These are phyloP conservation scores for Drosophila eohydei DNA, from an alignment of 2,888 invertebrate species.

Conservation along the genomic window DNA sequence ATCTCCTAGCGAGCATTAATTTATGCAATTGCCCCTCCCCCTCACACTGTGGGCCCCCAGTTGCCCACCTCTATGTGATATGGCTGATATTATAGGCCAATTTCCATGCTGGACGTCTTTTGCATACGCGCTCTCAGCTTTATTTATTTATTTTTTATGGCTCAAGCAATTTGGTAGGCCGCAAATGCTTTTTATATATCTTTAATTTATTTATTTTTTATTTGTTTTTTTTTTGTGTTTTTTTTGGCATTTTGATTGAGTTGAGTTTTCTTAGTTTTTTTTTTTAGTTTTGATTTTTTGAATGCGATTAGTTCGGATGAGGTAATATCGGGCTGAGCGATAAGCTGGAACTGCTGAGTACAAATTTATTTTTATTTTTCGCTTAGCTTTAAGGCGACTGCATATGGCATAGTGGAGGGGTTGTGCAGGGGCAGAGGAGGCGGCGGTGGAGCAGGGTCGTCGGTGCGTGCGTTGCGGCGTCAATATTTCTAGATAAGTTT, in stretches of 20 bases:
- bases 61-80: neutral
- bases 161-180: constrained; percentile 32
- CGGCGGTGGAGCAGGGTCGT: neutral
- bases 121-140: constrained; percentile 30
- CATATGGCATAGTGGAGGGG: neutral
- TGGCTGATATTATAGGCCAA: constrained; percentile 6
- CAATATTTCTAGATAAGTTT: constrained; percentile 43
- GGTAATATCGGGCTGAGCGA: constrained; percentile 49
- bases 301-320: constrained; percentile 45
- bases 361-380: constrained; percentile 20
- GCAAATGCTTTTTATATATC: constrained; percentile 18
- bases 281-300: constrained; percentile 1
- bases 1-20: constrained; percentile 55
- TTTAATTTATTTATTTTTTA: constrained; percentile 11
- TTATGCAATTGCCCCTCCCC: constrained; percentile 48
- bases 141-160: constrained; percentile 9
- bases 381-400: constrained; percentile 6
- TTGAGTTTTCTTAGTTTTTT: constrained; percentile 27
- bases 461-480: constrained; percentile 16
- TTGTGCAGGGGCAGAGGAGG: neutral
- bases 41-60: neutral
- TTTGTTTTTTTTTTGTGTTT: neutral
- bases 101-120: constrained; percentile 28
- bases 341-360: constrained; percentile 38
- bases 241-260: constrained; percentile 43